Conservation (phyloP, 2,797 vertebrate genomes). For the Leuciscus waleckii region DNA sequence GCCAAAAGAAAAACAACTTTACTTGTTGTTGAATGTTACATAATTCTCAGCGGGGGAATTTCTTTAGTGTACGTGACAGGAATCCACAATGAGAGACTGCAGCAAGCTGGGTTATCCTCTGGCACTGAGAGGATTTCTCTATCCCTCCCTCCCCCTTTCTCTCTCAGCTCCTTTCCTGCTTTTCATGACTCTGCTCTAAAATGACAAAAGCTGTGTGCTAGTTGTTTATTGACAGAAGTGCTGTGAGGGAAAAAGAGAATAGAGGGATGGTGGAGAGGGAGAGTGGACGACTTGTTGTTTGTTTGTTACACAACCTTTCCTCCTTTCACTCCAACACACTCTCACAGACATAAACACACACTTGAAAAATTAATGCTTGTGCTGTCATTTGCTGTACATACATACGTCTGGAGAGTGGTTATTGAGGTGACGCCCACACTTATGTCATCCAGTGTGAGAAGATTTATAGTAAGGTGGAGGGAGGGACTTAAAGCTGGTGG, state of each 20-base stretch:
- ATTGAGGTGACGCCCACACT: not conserved
- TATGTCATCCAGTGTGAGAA: not conserved
- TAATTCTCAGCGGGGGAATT: conserved; percentile 58
- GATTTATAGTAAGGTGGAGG: not conserved
- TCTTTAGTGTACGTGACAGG: conserved; percentile 57
- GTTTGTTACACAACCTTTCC: conserved; percentile 22
- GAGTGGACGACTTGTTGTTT: conserved; percentile 5
- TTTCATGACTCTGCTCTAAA: conserved; percentile 17
- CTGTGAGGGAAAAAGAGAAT: conserved; percentile 35
- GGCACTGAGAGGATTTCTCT: conserved; percentile 25
- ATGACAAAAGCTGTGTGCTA: conserved; percentile 36
- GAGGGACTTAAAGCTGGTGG: conserved; percentile 1
- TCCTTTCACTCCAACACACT: not conserved
- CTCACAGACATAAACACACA: not conserved
- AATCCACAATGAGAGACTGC: conserved; percentile 49
- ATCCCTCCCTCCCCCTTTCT: not conserved
- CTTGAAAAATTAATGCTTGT: conserved; percentile 19
- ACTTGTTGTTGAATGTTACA: conserved; percentile 55
- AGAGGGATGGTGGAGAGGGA: conserved; percentile 11
- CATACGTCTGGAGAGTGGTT: conserved; percentile 16
- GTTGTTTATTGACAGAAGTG: conserved; percentile 25
- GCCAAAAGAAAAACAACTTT: conserved; percentile 26
- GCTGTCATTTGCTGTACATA: conserved; percentile 20
- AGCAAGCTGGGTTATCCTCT: conserved; percentile 51
- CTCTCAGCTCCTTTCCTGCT: not conserved